phyloP scores from a whole-genome alignment of 1,140 invertebrate genomes.

The Globodera rostochiensis region DNA sequence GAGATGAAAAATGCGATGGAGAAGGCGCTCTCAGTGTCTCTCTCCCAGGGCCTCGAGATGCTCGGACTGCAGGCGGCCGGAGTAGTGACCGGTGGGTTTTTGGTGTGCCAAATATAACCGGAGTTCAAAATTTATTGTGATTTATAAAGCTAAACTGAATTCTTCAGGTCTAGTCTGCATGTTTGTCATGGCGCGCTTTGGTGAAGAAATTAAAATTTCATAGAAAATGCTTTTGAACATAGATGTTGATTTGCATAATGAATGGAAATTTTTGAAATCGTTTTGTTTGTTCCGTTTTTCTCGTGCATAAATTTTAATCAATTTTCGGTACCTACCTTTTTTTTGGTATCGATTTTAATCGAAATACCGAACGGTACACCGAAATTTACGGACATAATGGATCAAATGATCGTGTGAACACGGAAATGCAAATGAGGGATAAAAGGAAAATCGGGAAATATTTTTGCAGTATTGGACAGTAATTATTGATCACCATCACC shows the following conservation, averaged over 20 bases:
- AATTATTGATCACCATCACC: too few species aligned
- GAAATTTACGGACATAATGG: too few species aligned
- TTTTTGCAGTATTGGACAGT: too few species aligned
- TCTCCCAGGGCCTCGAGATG: constrained; percentile 58
- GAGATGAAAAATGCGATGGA: constrained; percentile 66
- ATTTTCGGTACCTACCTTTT: neutral
- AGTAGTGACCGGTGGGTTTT: constrained; percentile 29
- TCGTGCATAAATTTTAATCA: neutral
- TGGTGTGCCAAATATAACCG: neutral
- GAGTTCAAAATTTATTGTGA: constrained; percentile 17
- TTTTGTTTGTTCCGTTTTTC: neutral
- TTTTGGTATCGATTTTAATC: too few species aligned
- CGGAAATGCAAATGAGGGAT: too few species aligned
- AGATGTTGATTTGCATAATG: neutral
- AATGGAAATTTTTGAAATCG: neutral
- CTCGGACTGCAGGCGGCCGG: constrained; percentile 55
- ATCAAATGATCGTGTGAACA: too few species aligned
- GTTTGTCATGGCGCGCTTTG: constrained; percentile 57
- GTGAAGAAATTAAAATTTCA: constrained; percentile 48
- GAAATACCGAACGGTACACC: too few species aligned
- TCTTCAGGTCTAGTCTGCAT: constrained; percentile 50
- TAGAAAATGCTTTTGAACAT: constrained; percentile 2
- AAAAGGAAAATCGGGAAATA: too few species aligned
- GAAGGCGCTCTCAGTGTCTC: constrained; percentile 55
- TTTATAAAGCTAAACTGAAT: constrained; percentile 6